These are phyloP conservation scores for Hippopotamyrus pictus DNA, from an alignment of 2,797 vertebrate species.

Conservation along the genomic window DNA sequence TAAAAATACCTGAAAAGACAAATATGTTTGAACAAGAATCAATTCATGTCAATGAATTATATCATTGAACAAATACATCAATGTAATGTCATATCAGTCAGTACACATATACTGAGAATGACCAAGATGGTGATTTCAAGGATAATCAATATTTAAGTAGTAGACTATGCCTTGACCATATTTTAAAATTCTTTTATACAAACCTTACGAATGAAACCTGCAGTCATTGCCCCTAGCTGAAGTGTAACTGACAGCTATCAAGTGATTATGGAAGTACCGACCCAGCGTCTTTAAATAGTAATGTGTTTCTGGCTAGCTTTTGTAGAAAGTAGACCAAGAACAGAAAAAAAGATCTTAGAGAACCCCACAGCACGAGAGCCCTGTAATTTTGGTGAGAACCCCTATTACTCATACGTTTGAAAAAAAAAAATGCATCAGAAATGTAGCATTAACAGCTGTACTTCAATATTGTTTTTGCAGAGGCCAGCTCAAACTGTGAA, in stretches of 20 bases:
- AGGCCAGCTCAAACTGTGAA: slow-evolving; percentile 33
- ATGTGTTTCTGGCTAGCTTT: slow-evolving; percentile 45
- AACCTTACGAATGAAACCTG: background rate
- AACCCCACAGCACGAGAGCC: slow-evolving; percentile 28
- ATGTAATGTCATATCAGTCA: background rate
- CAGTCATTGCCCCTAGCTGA: background rate
- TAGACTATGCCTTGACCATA: background rate
- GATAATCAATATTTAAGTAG: background rate
- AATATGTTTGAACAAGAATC: background rate
- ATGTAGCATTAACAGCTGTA: slow-evolving; percentile 33
- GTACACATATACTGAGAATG: background rate
- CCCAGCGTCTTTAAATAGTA: slow-evolving; percentile 48
- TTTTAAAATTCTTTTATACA: background rate
- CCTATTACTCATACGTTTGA: slow-evolving; percentile 14
- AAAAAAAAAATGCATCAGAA: background rate
- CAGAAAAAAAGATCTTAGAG: slow-evolving; percentile 49
- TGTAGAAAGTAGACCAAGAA: slow-evolving; percentile 46
- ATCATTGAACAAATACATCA: background rate
- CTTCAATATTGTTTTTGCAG: slow-evolving; percentile 41
- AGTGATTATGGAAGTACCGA: slow-evolving; percentile 19
- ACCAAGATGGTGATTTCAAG: background rate
- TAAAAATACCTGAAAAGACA: background rate
- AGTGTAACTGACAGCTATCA: background rate
- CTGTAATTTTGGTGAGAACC: slow-evolving; percentile 14
- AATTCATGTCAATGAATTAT: background rate